Conservation (phyloP, 1,140 invertebrate genomes). For the Drosophila nebulosa region DNA sequence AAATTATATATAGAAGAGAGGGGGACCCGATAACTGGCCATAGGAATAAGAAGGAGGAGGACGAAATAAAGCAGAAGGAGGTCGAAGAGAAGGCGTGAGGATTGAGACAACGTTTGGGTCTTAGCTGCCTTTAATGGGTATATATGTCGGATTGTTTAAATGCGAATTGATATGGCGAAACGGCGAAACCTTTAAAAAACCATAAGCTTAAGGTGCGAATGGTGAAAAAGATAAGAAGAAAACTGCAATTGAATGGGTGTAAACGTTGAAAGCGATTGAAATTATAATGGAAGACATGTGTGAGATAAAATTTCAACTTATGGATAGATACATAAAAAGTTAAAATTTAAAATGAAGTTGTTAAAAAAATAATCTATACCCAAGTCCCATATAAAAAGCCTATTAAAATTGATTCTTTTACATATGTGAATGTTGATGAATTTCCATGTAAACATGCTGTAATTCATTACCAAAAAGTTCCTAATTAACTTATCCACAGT, state of each 20-base stretch:
- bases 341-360: background rate
- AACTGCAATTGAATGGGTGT: constrained; percentile 23
- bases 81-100: constrained; percentile 50
- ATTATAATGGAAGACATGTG: background rate
- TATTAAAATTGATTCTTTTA: background rate
- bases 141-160: constrained; percentile 70
- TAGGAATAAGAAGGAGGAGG: background rate
- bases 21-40: background rate
- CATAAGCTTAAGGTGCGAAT: constrained; percentile 41
- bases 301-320: background rate
- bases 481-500: background rate
- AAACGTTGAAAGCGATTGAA: background rate
- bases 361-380: background rate
- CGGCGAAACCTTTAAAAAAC: constrained; percentile 8
- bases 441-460: background rate
- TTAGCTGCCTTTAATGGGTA: constrained; percentile 71
- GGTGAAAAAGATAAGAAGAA: constrained; percentile 52
- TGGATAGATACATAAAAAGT: background rate
- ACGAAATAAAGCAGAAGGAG: too few relatives aligned
- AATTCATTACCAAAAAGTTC: background rate
- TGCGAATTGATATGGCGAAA: constrained; percentile 46
- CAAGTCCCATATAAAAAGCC: too few relatives aligned
- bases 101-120: constrained; percentile 62
- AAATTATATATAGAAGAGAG: constrained; percentile 49
- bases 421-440: background rate